phyloP scores from a whole-genome alignment of 2,888 invertebrate genomes.

The Julus scanicus region DNA sequence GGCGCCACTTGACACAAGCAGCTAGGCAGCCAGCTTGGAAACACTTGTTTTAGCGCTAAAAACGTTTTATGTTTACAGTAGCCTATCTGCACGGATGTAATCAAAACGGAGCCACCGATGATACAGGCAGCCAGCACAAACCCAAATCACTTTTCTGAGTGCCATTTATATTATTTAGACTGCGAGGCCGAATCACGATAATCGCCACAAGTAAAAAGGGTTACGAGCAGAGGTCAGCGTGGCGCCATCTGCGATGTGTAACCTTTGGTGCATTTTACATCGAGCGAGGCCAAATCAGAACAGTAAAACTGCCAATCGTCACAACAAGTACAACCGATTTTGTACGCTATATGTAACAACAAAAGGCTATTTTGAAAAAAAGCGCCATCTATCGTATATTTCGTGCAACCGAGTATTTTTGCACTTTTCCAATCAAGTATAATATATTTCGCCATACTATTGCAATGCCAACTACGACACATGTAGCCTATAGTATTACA shows the following conservation, averaged over 20 bases:
- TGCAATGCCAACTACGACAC: no score
- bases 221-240: conserved; percentile 25
- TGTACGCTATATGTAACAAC: no score
- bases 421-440: no score
- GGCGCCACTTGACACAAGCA: neutral
- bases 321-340: no score
- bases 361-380: no score
- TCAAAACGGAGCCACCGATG: neutral
- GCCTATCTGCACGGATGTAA: neutral
- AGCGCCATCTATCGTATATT: no score
- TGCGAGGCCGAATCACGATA: neutral
- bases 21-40: no score
- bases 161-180: conserved; percentile 22
- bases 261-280: neutral
- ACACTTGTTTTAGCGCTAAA: neutral
- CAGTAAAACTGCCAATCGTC: neutral
- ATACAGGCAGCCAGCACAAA: neutral
- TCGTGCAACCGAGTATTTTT: no score
- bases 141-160: conserved; percentile 5
- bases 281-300: neutral
- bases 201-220: neutral
- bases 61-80: neutral
- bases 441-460: no score
- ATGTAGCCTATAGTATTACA: no score
- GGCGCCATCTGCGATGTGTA: neutral